Evolutionary conservation across 2,797 vertebrate genomes (phyloP), one percentile per base, ranked within the genome.

Genomic region (Acipenser oxyrinchus): DNA sequence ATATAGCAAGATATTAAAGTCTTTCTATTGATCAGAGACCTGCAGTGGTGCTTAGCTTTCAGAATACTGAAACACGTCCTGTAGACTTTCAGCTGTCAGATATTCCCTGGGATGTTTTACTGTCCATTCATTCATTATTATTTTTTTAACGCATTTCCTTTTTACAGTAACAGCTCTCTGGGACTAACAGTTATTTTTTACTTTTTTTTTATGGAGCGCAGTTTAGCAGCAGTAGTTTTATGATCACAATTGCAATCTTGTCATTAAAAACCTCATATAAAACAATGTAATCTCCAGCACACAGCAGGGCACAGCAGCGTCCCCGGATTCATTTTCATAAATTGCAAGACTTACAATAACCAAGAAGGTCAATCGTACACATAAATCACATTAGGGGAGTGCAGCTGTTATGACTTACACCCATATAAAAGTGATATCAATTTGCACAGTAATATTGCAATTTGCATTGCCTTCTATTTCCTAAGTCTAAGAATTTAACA

Each of bases 231-330:
- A 57, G 55, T 10, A 13, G 12, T n/a, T 58, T 58, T 58, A 58
- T n/a, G 55, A 58, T n/a, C 6, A n/a, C 55, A 58, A n/a, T 10
- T 58, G 55, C 55, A 3, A n/a, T 58, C 55, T 58, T 13, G 12
- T 58, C 9, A 58, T 58, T 58, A 58, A 58, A 58, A 10, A 13
- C 9, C 12, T 13, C 12, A 52, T 10, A 48, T 13, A 2, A 51
- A 37, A 23, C 51, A 63, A 70, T 60, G 60, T 67, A 15, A 59
- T 48, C 11, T 8, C 15, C 49, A 37, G 58, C 55, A 69, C 48
- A 37, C 23, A 37, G 23, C 4, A 37, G 23, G 23, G 23, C 23
- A 37, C 23, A 37, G 23, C 23, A 37, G 23, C 23, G 23, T 37
- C 23, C 23, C 23, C 23, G 23, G 23, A 37, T 37, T 37, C 23